Conservation (phyloP, 2,797 vertebrate species). For the Smutsia gigantea region DNA sequence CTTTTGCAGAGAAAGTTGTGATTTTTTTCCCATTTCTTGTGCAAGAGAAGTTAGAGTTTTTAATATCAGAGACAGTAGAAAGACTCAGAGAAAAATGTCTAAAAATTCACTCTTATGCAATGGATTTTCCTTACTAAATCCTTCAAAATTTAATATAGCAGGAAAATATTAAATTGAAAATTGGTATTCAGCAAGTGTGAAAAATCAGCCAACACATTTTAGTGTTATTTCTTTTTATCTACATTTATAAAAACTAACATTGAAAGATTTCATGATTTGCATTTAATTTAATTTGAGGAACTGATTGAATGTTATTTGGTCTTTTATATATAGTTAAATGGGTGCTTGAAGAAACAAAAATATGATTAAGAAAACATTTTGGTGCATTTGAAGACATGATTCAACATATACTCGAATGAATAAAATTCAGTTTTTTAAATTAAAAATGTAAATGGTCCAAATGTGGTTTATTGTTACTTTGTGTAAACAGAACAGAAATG, state of each 20-base stretch:
- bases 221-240: not conserved
- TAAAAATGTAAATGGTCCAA: constrained; percentile 24
- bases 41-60: constrained; percentile 35
- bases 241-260: constrained; percentile 28
- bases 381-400: constrained; percentile 28
- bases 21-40: not conserved
- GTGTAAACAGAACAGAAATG: not conserved
- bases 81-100: constrained; percentile 35
- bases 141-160: constrained; percentile 48
- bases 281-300: constrained; percentile 60
- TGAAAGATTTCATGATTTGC: constrained; percentile 25
- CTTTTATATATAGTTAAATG: constrained; percentile 57
- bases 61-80: not conserved
- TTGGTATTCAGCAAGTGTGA: constrained; percentile 28
- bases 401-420: constrained; percentile 38
- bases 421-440: constrained; percentile 49
- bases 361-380: constrained; percentile 54
- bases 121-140: constrained; percentile 21
- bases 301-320: constrained; percentile 44
- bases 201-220: constrained; percentile 40
- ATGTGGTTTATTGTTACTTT: constrained; percentile 54
- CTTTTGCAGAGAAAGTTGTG: not conserved
- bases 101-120: constrained; percentile 27
- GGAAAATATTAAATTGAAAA: constrained; percentile 29
- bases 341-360: constrained; percentile 38